These are phyloP conservation scores for Alexandromys fortis DNA, from an alignment of 2,113 vertebrate genomes.

Conservation along the genomic window DNA sequence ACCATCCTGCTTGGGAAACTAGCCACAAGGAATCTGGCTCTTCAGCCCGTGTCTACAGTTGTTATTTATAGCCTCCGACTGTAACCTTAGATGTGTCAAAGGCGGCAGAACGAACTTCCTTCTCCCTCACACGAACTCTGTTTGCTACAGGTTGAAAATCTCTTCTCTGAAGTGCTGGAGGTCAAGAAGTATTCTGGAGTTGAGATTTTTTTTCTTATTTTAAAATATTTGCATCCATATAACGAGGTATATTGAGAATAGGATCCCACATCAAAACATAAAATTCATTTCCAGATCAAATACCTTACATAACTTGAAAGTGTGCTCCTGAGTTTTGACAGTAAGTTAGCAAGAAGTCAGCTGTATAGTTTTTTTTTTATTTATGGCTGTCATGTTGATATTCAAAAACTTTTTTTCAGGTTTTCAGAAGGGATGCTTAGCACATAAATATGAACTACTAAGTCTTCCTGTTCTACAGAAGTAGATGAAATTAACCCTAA, in stretches of 20 bases:
- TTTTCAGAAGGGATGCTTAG: neutral
- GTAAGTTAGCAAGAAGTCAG: neutral
- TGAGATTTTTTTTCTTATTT: neutral
- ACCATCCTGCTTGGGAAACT: slow-evolving; percentile 45
- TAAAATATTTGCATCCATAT: neutral
- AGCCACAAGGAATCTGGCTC: slow-evolving; percentile 54
- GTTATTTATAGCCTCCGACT: slow-evolving; percentile 74
- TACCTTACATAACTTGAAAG: neutral
- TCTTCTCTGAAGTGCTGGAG: neutral
- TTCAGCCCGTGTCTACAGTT: slow-evolving; percentile 54
- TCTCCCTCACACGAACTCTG: slow-evolving; percentile 43
- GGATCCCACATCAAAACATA: neutral
- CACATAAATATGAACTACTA: neutral
- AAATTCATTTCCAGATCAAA: neutral
- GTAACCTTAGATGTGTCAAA: slow-evolving; percentile 68
- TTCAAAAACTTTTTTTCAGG: neutral
- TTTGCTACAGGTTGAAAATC: neutral
- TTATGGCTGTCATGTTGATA: neutral
- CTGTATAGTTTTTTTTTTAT: neutral
- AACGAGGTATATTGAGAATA: neutral
- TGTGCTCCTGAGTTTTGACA: neutral
- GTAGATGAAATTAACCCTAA: neutral
- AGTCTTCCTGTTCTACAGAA: neutral
- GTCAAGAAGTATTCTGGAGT: neutral
- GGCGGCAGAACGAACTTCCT: slow-evolving; percentile 58